Percentiles rank a stretch among this genome's conserved stretches.
phyloP scores from a whole-genome alignment of 1,140 invertebrate genomes.

The Schmidtea mediterranea region DNA sequence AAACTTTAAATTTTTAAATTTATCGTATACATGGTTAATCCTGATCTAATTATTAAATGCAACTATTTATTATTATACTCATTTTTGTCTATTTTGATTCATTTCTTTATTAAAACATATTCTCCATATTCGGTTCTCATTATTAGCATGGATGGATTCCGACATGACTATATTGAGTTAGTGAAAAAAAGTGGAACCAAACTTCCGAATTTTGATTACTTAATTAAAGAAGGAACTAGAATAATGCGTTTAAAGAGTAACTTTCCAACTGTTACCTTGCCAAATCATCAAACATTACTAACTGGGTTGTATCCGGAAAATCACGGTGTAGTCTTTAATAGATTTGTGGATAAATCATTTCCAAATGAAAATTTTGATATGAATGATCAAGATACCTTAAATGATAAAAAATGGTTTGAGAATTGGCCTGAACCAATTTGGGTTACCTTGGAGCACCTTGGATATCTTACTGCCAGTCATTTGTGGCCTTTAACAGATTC shows the following conservation, averaged over 20 bases:
- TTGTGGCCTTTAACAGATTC: constrained; percentile 1
- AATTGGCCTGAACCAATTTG: constrained; percentile 17
- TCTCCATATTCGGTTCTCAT: constrained; percentile 34
- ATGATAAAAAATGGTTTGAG: constrained; percentile 14
- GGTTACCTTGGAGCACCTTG: constrained; percentile 16
- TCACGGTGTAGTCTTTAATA: constrained; percentile 42
- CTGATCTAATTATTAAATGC: too few species aligned
- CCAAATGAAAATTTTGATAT: constrained; percentile 1
- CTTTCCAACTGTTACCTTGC: constrained; percentile 47
- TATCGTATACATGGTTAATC: too few species aligned
- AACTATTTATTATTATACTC: too few species aligned
- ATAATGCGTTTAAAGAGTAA: constrained; percentile 23
- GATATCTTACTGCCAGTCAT: neutral
- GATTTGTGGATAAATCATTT: constrained; percentile 33
- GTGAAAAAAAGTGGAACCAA: constrained; percentile 8
- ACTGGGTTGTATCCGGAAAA: constrained; percentile 41
- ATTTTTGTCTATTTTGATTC: too few species aligned
- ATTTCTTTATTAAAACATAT: too few species aligned
- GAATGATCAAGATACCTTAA: constrained; percentile 4
- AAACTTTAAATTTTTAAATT: too few species aligned
- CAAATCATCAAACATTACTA: constrained; percentile 47
- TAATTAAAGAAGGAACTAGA: constrained; percentile 17
- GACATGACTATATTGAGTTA: constrained; percentile 36
- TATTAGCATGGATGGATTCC: constrained; percentile 43
- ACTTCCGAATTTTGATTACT: constrained; percentile 18